phyloP scores from a whole-genome alignment of 1,140 invertebrate species.

The Grapholita molesta region DNA sequence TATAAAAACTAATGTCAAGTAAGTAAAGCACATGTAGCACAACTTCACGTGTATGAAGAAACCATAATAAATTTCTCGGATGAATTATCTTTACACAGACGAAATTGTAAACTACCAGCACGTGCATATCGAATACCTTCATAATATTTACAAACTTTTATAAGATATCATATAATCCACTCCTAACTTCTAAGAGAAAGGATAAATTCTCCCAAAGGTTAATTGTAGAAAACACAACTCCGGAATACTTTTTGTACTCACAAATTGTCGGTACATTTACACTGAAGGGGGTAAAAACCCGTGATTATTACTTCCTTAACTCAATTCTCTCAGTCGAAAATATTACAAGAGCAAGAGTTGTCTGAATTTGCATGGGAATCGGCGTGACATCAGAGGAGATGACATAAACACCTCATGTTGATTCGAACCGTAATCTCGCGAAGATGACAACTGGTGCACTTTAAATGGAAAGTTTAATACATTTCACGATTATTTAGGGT shows the following conservation, averaged over 20 bases:
- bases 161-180: background rate
- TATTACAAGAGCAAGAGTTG: slow-evolving; percentile 59
- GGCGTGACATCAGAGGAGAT: slow-evolving; percentile 37
- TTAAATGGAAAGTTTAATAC: background rate
- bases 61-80: no score
- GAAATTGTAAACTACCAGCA: no score
- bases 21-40: no score
- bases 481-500: background rate
- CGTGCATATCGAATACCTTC: no score
- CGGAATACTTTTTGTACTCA: background rate
- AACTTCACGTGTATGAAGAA: no score
- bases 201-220: background rate
- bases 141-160: no score
- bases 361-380: slow-evolving; percentile 63
- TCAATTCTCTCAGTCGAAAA: slow-evolving; percentile 36
- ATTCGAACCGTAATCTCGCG: slow-evolving; percentile 27
- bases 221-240: background rate
- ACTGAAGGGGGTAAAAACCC: slow-evolving; percentile 33
- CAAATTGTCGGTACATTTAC: background rate
- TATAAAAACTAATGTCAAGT: no score
- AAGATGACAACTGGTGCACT: slow-evolving; percentile 20
- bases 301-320: slow-evolving; percentile 32
- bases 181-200: background rate
- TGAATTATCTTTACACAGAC: no score
- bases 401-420: slow-evolving; percentile 44